These are phyloP conservation scores for Tychaedon coryphoeus DNA, from an alignment of 2,113 vertebrate species.

Conservation along the genomic window DNA sequence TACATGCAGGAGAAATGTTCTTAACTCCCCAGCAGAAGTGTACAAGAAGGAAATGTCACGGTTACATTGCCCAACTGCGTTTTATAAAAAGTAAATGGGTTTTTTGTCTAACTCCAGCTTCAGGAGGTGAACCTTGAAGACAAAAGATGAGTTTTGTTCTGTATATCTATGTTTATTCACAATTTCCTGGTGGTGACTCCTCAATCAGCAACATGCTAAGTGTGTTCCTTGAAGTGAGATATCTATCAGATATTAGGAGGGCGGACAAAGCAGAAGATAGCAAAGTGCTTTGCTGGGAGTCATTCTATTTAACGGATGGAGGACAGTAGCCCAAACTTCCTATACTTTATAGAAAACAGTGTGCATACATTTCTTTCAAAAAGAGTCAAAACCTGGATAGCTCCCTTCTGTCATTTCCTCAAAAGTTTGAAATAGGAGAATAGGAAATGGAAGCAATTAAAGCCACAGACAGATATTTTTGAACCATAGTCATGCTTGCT, in stretches of 20 bases:
- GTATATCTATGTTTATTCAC: not conserved
- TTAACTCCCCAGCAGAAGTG: not conserved
- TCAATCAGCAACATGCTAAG: not conserved
- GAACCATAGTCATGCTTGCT: not conserved
- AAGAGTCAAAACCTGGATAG: not conserved
- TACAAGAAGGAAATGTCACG: not conserved
- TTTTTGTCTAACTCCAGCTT: not conserved
- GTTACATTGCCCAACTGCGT: rapidly evolving
- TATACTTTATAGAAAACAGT: not conserved
- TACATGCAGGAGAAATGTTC: not conserved
- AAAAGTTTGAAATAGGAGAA: not conserved
- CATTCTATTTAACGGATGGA: not conserved
- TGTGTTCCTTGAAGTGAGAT: not conserved
- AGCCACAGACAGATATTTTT: not conserved
- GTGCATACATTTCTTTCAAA: not conserved
- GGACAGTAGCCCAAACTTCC: not conserved
- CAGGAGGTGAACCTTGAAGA: not conserved
- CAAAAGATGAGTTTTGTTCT: not conserved
- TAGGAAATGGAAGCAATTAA: not conserved
- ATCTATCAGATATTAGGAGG: not conserved
- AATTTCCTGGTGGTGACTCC: not conserved
- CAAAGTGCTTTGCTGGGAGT: not conserved
- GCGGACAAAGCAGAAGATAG: not conserved
- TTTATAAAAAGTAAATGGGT: not conserved
- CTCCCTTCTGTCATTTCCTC: not conserved